Percentiles rank a stretch among this genome's conserved stretches.
These are phyloP conservation scores for Crocallis elinguaria DNA, from an alignment of 2,888 invertebrate species.

Conservation along the genomic window DNA sequence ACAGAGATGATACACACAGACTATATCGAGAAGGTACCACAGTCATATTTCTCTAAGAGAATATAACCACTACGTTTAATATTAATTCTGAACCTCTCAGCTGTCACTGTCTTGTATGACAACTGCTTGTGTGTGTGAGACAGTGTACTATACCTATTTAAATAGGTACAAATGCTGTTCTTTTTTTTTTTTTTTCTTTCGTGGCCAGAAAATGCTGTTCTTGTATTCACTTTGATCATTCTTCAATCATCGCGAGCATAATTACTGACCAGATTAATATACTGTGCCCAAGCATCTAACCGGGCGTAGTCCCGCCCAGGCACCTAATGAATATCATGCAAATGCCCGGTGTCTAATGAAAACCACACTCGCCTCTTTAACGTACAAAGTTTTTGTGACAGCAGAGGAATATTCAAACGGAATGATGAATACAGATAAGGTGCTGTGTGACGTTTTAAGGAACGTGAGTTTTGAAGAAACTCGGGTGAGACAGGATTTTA, in stretches of 20 bases:
- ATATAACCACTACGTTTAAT: no score
- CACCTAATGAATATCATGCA: slow-evolving; percentile 79
- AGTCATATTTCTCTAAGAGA: no score
- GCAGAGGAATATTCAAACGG: slow-evolving; percentile 41
- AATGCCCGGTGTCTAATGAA: slow-evolving; percentile 72
- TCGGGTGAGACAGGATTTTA: not conserved
- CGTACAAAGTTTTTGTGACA: slow-evolving; percentile 49
- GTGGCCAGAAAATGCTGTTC: no score
- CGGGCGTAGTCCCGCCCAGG: slow-evolving; percentile 47
- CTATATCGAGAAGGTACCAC: no score
- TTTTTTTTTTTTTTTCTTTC: no score
- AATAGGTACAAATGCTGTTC: no score
- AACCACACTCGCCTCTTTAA: slow-evolving; percentile 61
- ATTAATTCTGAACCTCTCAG: no score
- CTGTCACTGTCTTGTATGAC: no score
- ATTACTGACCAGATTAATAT: slow-evolving; percentile 4
- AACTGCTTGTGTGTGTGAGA: no score
- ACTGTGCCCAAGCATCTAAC: slow-evolving; percentile 23
- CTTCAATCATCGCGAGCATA: not conserved
- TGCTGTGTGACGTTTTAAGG: slow-evolving; percentile 24
- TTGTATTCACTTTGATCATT: not conserved
- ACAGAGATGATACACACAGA: no score
- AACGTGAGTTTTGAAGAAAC: not conserved
- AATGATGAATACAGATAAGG: slow-evolving; percentile 34
- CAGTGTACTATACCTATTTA: no score